These are phyloP conservation scores for Pheosia tremula DNA, from an alignment of 2,888 invertebrate species.

Conservation along the genomic window DNA sequence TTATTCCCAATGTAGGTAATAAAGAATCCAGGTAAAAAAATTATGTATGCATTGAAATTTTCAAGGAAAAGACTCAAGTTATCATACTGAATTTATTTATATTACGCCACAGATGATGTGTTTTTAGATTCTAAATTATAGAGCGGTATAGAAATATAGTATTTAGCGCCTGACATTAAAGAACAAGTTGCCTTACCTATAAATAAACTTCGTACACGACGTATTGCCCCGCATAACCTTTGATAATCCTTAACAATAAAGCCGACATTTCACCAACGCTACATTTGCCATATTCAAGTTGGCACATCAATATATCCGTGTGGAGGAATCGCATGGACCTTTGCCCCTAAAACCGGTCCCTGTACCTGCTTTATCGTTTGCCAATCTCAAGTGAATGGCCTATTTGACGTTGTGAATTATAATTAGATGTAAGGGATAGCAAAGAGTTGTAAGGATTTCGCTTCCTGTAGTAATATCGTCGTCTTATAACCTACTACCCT, in stretches of 20 bases:
- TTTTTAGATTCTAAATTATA: too few species aligned
- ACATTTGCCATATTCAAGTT: neutral
- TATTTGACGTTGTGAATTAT: slow-evolving; percentile 4
- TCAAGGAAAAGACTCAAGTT: too few species aligned
- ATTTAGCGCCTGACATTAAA: neutral
- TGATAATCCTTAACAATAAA: neutral
- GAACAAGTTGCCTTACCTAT: neutral
- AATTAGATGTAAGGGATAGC: neutral
- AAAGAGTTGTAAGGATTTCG: too few species aligned
- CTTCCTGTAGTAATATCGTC: too few species aligned
- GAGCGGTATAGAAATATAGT: too few species aligned
- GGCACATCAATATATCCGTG: neutral
- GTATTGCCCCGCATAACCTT: neutral
- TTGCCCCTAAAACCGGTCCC: slow-evolving; percentile 20
- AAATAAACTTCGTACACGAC: neutral
- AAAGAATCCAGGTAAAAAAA: too few species aligned
- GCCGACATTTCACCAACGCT: neutral
- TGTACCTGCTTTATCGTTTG: slow-evolving; percentile 6
- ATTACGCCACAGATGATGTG: too few species aligned
- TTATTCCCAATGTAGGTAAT: too few species aligned
- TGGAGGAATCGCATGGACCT: slow-evolving; percentile 4
- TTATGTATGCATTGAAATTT: too few species aligned
- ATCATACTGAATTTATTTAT: too few species aligned
- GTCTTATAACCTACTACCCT: too few species aligned
- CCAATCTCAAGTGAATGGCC: slow-evolving; percentile 6